Conservation (phyloP, 2,888 invertebrate species). For the Escarpia spicata region DNA sequence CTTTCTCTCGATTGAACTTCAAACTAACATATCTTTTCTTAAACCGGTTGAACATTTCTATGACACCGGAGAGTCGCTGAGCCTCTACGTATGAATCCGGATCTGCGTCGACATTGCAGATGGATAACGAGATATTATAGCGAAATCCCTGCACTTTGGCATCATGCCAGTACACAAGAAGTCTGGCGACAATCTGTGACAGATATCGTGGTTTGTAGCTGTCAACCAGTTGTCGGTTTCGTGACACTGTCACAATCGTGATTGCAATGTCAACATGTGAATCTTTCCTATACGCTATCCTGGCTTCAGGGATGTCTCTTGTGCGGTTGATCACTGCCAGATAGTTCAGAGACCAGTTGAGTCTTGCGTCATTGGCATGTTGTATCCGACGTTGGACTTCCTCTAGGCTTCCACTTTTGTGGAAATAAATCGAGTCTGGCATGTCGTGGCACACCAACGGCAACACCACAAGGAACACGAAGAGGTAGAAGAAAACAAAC, state of each 20-base stretch:
- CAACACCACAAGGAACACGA: conserved; percentile 35
- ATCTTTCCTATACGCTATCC: neutral
- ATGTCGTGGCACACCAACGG: conserved; percentile 29
- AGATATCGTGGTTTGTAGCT: conserved; percentile 52
- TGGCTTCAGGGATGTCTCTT: neutral
- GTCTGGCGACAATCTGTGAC: conserved; percentile 48
- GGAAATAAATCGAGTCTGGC: conserved; percentile 31
- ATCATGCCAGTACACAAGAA: conserved; percentile 39
- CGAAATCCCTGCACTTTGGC: conserved; percentile 39
- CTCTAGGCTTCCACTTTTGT: neutral
- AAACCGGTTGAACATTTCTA: conserved; percentile 48
- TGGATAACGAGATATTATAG: conserved; percentile 39
- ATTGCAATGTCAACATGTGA: conserved; percentile 44
- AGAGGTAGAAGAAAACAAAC: conserved; percentile 22
- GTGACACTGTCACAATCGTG: conserved; percentile 51
- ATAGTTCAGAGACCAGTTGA: neutral
- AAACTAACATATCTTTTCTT: conserved; percentile 31
- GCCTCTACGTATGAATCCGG: conserved; percentile 48
- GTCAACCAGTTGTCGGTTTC: conserved; percentile 47
- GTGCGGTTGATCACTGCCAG: neutral
- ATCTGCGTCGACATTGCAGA: conserved; percentile 56
- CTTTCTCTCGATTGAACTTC: conserved; percentile 52
- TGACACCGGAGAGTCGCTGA: conserved; percentile 38
- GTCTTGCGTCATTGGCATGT: conserved; percentile 17
- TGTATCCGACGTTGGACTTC: neutral